Evolutionary conservation across 2,888 invertebrate species (phyloP).

Genomic region (Meta bourneti): DNA sequence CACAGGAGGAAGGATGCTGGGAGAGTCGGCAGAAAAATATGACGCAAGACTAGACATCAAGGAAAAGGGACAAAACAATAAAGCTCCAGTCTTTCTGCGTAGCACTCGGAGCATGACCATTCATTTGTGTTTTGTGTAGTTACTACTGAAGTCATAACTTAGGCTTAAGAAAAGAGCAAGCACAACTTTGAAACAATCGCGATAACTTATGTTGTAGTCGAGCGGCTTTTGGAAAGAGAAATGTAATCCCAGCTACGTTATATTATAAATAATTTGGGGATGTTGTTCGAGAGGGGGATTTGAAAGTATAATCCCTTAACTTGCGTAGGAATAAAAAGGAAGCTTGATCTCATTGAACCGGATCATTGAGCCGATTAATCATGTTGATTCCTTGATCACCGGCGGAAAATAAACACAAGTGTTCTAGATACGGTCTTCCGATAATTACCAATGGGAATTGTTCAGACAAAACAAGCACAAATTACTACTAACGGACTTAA

Average conservation of each 20-base stretch:
- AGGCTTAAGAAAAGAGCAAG: background rate
- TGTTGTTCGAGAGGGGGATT: slow-evolving; percentile 16
- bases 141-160: slow-evolving; percentile 32
- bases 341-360: background rate
- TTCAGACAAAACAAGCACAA: background rate
- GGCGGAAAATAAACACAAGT: background rate
- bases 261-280: slow-evolving; percentile 24
- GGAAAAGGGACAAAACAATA: background rate
- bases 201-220: slow-evolving; percentile 5
- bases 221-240: background rate
- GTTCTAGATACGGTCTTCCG: background rate
- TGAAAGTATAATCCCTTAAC: background rate
- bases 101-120: background rate
- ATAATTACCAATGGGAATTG: background rate
- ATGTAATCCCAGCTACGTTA: slow-evolving; percentile 14
- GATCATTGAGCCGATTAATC: slow-evolving; percentile 23
- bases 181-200: slow-evolving; percentile 30
- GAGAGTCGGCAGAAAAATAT: background rate
- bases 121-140: background rate
- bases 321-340: background rate
- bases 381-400: slow-evolving; percentile 22
- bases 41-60: background rate
- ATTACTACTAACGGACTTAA: background rate
- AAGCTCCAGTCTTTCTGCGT: background rate
- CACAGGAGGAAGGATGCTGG: background rate